phyloP scores from a whole-genome alignment of 2,113 vertebrate genomes.

The Nesogale talazaci region DNA sequence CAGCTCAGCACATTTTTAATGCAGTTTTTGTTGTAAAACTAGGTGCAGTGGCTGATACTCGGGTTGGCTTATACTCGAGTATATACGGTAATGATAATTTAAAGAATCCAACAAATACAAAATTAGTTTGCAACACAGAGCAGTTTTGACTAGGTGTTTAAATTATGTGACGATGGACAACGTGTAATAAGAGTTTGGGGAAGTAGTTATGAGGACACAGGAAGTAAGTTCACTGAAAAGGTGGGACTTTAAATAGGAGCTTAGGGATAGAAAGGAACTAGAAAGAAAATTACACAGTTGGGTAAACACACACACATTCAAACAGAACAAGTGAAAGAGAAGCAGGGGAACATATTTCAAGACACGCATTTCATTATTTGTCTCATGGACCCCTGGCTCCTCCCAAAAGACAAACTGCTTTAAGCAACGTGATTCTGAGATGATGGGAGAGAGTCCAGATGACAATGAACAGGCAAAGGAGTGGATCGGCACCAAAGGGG shows the following conservation, averaged over 20 bases:
- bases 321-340: not conserved
- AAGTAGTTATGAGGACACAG: constrained; percentile 1
- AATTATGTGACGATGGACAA: constrained; percentile 10
- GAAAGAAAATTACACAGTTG: constrained; percentile 15
- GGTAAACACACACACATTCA: not conserved
- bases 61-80: no score
- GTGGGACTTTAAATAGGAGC: not conserved
- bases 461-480: not conserved
- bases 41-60: no score
- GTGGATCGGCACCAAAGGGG: not conserved
- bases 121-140: not conserved
- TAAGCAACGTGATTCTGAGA: not conserved
- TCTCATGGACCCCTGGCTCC: not conserved
- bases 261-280: constrained; percentile 7
- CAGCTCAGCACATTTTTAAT: no score
- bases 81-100: no score
- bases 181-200: constrained; percentile 4
- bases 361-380: not conserved
- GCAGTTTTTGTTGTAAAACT: no score
- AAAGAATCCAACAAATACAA: not conserved
- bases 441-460: not conserved
- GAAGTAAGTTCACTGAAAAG: constrained; percentile 41
- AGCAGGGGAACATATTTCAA: not conserved
- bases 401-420: not conserved
- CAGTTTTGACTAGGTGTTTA: constrained; percentile 21